Evolutionary conservation across 2,797 vertebrate species (phyloP).

Genomic region (Poecilia picta): DNA sequence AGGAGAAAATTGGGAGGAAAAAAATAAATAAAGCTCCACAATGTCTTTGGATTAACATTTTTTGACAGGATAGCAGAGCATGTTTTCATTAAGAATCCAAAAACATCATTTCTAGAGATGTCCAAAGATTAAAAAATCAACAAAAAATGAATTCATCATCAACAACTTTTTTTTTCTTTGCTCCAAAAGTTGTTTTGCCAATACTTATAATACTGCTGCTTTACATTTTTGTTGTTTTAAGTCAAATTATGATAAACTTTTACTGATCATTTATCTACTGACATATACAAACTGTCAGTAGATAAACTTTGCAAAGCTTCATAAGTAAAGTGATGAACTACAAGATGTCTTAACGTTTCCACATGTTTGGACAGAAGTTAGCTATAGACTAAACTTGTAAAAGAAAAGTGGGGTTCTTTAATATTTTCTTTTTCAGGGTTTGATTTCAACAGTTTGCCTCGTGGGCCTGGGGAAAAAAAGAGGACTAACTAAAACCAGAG

Average conservation of each 20-base stretch:
- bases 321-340: background rate
- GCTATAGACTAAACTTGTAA: background rate
- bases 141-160: background rate
- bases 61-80: background rate
- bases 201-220: background rate
- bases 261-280: too few relatives aligned
- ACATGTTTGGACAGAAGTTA: background rate
- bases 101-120: background rate
- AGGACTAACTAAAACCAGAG: background rate
- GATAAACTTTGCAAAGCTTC: background rate
- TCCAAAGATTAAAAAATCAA: too few relatives aligned
- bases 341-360: background rate
- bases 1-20: slow-evolving; percentile 16
- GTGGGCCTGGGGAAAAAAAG: background rate
- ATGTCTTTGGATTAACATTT: slow-evolving; percentile 32
- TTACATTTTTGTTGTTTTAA: background rate
- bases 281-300: background rate
- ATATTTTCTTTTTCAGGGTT: background rate
- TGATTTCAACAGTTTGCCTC: background rate
- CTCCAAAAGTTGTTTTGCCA: background rate
- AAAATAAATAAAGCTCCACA: slow-evolving; percentile 6
- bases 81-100: background rate
- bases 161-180: background rate
- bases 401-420: background rate
- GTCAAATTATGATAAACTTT: background rate